Evolutionary conservation across 2,797 vertebrate species (phyloP), one percentile per base, ranked within the genome.

Genomic region (Cichlasoma orientale): DNA sequence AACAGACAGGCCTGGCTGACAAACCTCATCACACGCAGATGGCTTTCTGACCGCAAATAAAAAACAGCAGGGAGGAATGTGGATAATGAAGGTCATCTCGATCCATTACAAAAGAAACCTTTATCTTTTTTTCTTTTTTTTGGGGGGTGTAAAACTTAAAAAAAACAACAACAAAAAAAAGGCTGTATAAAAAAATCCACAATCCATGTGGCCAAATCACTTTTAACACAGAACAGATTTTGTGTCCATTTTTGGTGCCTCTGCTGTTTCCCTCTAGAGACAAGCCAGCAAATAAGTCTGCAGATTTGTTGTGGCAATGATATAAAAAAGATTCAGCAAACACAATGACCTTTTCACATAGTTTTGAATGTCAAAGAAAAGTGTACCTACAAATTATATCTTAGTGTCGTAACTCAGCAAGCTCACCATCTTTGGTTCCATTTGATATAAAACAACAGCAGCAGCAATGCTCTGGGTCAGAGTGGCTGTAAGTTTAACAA

Each of bases 31-130:
- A 50, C 56, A 84, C 74, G 70, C 41, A 76, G 56, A 77, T 31
- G 16, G 55, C 80, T 56, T 88, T 85, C 33, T 81, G 72, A 77
- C 56, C 14, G 61, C 76, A 80, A 83, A 52, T 70, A 61, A 84
- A 68, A 72, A 72, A 61, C 50, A 82, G 75, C 11, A 27, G 25
- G 53, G 52, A 61, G 73, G 27, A 85, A 76, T 70, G 55, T n/a
- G 47, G 52, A 41, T 12, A 41, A 31, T n/a, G 3, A 70, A 83
- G 38, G 14, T 77, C 52, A 76, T 74, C n/a, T 27, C 72, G 33
- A 75, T 77, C 12, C 21, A 19, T 33, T 71, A 80, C 55, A 56
- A 68, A 33, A 41, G 21, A 54, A 77, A 58, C 47, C 61, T 55
- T 4, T 44, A 4, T 72, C 31, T 3, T 33, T 33, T 33, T 33